These are phyloP conservation scores for Oryzaephilus surinamensis DNA, from an alignment of 1,140 invertebrate species.

Conservation along the genomic window DNA sequence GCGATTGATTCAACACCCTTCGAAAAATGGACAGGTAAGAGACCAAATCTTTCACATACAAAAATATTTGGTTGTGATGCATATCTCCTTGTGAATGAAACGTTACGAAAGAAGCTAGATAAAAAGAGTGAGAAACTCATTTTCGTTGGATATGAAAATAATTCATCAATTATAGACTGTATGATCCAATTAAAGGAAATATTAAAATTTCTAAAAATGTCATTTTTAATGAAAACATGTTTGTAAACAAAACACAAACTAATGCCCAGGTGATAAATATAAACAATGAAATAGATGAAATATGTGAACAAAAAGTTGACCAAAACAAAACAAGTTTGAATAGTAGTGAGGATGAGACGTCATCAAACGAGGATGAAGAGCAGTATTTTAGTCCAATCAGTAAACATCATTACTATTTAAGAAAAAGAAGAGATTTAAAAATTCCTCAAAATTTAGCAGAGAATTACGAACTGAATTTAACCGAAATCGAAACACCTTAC, in stretches of 20 bases:
- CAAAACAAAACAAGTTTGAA: slow-evolving; percentile 4
- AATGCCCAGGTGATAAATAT: no score
- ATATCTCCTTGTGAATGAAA: slow-evolving; percentile 18
- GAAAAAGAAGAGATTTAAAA: slow-evolving; percentile 5
- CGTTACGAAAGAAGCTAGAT: slow-evolving; percentile 21
- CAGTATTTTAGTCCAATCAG: not conserved
- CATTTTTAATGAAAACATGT: slow-evolving; percentile 16
- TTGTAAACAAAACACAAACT: no score
- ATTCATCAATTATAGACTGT: slow-evolving; percentile 19
- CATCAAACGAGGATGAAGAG: not conserved
- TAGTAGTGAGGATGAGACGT: not conserved
- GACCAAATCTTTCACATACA: slow-evolving; percentile 4
- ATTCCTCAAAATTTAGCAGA: slow-evolving; percentile 2
- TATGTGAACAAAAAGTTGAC: not conserved
- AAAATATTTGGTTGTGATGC: slow-evolving; percentile 7
- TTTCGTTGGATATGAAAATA: slow-evolving; percentile 24
- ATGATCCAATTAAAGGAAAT: slow-evolving; percentile 16
- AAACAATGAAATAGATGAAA: not conserved
- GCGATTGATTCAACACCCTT: no score
- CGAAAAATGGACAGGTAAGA: not conserved
- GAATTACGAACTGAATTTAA: slow-evolving; percentile 7
- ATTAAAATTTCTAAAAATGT: slow-evolving; percentile 20
- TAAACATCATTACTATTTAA: slow-evolving; percentile 5
- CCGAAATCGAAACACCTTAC: slow-evolving; percentile 8
- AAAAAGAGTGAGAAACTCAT: slow-evolving; percentile 14